Conservation (phyloP, 2,113 vertebrate genomes). For the Neogobius melanostomus region DNA sequence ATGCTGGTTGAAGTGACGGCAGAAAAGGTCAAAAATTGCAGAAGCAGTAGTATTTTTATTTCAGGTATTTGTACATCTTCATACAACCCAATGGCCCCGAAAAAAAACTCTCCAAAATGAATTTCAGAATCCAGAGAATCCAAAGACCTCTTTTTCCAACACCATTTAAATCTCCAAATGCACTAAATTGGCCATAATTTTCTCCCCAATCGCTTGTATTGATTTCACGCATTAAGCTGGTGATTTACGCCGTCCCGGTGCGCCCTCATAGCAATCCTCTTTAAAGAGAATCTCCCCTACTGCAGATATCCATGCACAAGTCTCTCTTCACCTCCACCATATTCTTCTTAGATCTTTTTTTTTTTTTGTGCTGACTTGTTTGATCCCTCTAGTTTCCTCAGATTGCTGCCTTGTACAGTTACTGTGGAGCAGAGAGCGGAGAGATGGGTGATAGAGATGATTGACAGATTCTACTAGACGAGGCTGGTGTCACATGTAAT, state of each 20-base stretch:
- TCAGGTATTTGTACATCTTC: no score
- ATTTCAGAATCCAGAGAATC: constrained; percentile 22
- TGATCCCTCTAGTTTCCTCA: constrained; percentile 23
- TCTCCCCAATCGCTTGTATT: constrained; percentile 47
- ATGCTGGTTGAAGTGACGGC: no score
- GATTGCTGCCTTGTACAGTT: constrained; percentile 38
- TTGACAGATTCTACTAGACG: constrained; percentile 38
- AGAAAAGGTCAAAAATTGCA: no score
- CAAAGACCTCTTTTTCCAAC: constrained; percentile 15
- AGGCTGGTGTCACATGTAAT: constrained; percentile 30
- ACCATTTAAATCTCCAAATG: constrained; percentile 31
- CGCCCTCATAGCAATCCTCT: constrained; percentile 35
- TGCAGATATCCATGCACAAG: constrained; percentile 20
- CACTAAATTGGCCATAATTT: constrained; percentile 58
- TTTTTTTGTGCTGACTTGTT: constrained; percentile 38
- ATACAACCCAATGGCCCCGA: neutral
- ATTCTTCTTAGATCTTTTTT: constrained; percentile 13
- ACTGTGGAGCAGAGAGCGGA: constrained; percentile 24
- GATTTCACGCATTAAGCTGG: constrained; percentile 29
- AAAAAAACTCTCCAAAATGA: constrained; percentile 5
- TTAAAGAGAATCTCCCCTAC: constrained; percentile 44
- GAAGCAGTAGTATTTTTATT: no score
- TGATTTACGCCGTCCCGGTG: constrained; percentile 39
- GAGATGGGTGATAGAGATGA: constrained; percentile 55
- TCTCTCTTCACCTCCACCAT: constrained; percentile 19